phyloP scores from a whole-genome alignment of 1,140 invertebrate genomes.

The Cepaea nemoralis region DNA sequence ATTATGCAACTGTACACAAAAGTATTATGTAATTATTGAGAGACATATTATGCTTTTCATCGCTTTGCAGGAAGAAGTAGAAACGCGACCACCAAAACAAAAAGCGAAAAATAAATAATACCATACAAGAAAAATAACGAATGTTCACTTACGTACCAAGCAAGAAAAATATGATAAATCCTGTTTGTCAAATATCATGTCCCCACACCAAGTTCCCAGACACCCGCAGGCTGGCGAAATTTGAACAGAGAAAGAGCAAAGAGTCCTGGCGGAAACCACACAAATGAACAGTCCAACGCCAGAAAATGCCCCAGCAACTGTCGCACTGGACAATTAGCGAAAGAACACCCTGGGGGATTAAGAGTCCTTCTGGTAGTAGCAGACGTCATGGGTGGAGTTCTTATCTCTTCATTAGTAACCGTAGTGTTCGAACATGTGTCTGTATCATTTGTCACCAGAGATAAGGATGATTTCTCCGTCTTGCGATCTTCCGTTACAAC shows the following conservation, averaged over 20 bases:
- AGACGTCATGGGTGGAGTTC: background rate
- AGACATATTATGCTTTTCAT: no score
- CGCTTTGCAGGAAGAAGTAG: no score
- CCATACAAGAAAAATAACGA: no score
- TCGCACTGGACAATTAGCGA: background rate
- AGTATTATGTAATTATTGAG: no score
- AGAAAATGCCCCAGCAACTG: background rate
- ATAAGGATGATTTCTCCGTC: no score
- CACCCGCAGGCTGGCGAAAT: background rate
- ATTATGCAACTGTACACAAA: no score
- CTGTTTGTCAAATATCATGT: background rate
- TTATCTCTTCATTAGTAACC: background rate
- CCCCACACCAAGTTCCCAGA: background rate
- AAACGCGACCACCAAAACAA: no score
- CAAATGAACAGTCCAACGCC: conserved; percentile 5
- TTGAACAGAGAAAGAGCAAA: background rate
- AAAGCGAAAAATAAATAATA: no score
- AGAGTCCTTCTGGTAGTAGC: background rate
- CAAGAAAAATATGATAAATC: background rate
- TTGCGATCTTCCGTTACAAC: no score
- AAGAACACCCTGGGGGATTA: background rate
- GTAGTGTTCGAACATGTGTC: background rate
- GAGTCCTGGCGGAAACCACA: background rate
- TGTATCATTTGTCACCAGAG: background rate
- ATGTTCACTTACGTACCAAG: no score